phyloP scores from a whole-genome alignment of 2,797 vertebrate genomes.

The Galagoides demidoff region DNA sequence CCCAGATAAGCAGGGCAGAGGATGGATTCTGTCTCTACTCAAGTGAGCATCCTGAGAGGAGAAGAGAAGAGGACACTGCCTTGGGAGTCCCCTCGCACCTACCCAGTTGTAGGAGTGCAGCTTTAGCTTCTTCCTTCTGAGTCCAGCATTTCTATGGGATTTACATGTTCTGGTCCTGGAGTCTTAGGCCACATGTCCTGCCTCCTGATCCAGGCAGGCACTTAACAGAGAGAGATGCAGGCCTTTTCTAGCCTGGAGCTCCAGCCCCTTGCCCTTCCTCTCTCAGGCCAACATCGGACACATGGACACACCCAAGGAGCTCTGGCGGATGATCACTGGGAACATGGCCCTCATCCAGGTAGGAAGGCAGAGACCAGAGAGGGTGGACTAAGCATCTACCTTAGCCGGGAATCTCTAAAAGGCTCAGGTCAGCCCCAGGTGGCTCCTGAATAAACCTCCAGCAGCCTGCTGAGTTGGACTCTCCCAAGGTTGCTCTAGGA shows the following conservation, averaged over 20 bases:
- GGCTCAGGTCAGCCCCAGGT: neutral
- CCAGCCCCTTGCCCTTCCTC: neutral
- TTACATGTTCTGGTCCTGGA: neutral
- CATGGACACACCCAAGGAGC: constrained; percentile 97
- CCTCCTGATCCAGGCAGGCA: neutral
- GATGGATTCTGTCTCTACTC: neutral
- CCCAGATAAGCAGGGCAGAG: neutral
- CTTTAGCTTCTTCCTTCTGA: neutral
- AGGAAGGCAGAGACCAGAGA: neutral
- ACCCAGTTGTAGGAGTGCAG: neutral
- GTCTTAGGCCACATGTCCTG: neutral
- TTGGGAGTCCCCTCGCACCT: neutral
- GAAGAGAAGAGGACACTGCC: neutral
- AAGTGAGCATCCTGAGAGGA: neutral
- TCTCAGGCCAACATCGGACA: constrained; percentile 97
- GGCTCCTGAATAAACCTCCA: neutral
- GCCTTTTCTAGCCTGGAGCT: neutral
- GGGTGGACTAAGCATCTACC: neutral
- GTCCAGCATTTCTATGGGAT: neutral
- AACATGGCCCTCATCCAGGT: constrained; percentile 99
- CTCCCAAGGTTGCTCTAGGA: neutral
- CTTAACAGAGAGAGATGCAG: neutral
- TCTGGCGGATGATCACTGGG: constrained; percentile 98
- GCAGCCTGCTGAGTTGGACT: constrained; percentile 4
- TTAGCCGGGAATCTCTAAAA: neutral